A percentile compares a stretch with the other conserved stretches of the same genome.
Evolutionary conservation across 2,888 invertebrate species (phyloP).

Genomic region (Baccha elongata): DNA sequence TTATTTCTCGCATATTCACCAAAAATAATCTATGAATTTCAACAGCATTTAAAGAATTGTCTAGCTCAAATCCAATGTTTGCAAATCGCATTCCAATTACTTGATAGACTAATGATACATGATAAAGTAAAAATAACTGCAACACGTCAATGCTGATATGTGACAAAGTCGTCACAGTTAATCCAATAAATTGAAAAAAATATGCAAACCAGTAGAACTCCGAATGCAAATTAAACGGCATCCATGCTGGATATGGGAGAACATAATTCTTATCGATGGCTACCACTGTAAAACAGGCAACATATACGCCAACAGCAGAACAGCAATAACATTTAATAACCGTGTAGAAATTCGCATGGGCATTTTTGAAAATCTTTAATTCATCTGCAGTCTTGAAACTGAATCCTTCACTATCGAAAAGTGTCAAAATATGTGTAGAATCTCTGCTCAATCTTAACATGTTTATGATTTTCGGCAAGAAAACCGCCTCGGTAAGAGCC

Average conservation of each 20-base stretch:
- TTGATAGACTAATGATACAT: conserved; percentile 75
- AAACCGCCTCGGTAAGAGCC: conserved; percentile 76
- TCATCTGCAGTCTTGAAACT: conserved; percentile 65
- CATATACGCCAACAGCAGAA: not conserved
- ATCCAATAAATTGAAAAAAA: conserved; percentile 75
- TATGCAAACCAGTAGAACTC: conserved; percentile 76
- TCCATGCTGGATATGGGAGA: conserved; percentile 77
- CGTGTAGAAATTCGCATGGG: conserved; percentile 73
- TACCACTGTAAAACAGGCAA: conserved; percentile 48
- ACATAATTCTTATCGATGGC: conserved; percentile 72
- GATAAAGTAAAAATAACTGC: conserved; percentile 77
- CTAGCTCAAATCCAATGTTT: conserved; percentile 11
- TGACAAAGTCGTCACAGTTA: conserved; percentile 74
- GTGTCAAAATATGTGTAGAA: conserved; percentile 74
- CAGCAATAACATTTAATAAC: conserved; percentile 65
- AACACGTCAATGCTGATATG: conserved; percentile 77
- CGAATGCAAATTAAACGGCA: conserved; percentile 78
- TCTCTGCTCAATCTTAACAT: conserved; percentile 74
- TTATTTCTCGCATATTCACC: conserved; percentile 1
- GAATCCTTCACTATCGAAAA: conserved; percentile 59
- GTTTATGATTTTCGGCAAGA: conserved; percentile 77
- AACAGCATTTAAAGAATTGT: not conserved
- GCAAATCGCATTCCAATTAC: conserved; percentile 76
- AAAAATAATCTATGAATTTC: not conserved
- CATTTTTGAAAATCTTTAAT: conserved; percentile 47